Percentiles rank a stretch among this genome's conserved stretches.
These are phyloP conservation scores for Agriotes lineatus DNA, from an alignment of 2,888 invertebrate species.

Conservation along the genomic window DNA sequence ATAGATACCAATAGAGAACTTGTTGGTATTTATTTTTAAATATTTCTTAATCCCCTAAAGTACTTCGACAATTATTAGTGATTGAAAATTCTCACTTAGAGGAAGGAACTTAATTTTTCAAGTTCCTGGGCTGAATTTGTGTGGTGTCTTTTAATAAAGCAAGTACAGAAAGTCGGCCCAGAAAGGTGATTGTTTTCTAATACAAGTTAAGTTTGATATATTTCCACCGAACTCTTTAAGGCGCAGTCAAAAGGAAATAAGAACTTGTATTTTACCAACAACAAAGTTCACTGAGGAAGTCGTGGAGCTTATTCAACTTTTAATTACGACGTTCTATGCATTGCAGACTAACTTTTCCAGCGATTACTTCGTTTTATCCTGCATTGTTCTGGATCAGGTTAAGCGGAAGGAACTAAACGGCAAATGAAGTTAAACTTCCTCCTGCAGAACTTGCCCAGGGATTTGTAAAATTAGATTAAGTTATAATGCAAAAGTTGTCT, in stretches of 20 bases:
- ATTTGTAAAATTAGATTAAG: conserved; percentile 25
- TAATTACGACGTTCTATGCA: conserved; percentile 53
- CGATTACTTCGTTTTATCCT: conserved; percentile 44
- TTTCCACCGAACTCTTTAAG: too few species aligned
- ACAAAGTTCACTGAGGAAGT: conserved; percentile 27
- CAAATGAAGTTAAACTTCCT: conserved; percentile 25
- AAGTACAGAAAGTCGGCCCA: too few species aligned
- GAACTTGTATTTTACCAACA: neutral
- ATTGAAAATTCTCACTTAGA: too few species aligned
- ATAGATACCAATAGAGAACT: too few species aligned
- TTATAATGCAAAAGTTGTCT: conserved; percentile 25
- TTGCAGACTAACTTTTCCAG: conserved; percentile 45
- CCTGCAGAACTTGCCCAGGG: conserved; percentile 18
- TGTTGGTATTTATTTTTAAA: too few species aligned
- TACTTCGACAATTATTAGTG: too few species aligned
- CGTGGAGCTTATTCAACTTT: conserved; percentile 52
- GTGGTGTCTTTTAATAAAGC: too few species aligned
- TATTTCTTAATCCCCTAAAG: too few species aligned
- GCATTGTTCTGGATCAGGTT: conserved; percentile 39
- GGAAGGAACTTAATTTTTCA: too few species aligned
- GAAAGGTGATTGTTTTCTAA: too few species aligned
- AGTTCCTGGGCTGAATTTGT: too few species aligned
- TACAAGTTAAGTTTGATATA: too few species aligned
- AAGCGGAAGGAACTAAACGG: conserved; percentile 29
- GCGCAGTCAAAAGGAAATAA: conserved; percentile 3